Conservation (phyloP, 1,140 invertebrate species). For the Heliconius hewitsoni region DNA sequence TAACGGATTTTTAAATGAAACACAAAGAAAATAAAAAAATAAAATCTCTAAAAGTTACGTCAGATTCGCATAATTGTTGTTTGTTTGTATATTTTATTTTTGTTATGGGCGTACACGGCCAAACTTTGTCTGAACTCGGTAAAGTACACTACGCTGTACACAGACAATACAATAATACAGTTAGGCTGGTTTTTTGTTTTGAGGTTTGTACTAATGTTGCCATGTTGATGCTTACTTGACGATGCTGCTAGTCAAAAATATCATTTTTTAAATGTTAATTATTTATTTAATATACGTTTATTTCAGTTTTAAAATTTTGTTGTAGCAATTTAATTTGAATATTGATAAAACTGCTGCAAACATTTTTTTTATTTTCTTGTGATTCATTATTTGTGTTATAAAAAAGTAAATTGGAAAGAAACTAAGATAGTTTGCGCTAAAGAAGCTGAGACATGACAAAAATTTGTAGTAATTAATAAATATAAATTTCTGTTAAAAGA, state of each 20-base stretch:
- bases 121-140: conserved; percentile 13
- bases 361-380: too few species aligned
- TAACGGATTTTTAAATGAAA: conserved; percentile 37
- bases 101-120: conserved; percentile 43
- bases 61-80: conserved; percentile 59
- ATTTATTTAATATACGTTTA: too few species aligned
- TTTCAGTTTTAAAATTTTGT: too few species aligned
- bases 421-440: too few species aligned
- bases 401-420: too few species aligned
- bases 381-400: too few species aligned
- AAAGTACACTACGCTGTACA: conserved; percentile 16
- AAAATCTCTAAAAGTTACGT: conserved; percentile 42
- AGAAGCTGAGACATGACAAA: too few species aligned
- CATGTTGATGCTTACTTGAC: not conserved
- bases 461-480: too few species aligned
- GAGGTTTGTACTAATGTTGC: conserved; percentile 25
- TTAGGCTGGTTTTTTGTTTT: conserved; percentile 34
- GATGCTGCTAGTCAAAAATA: not conserved
- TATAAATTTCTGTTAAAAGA: too few species aligned
- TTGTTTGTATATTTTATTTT: conserved; percentile 45
- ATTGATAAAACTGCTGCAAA: too few species aligned
- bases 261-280: too few species aligned
- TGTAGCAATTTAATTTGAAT: too few species aligned
- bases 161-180: conserved; percentile 31
- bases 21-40: conserved; percentile 44